Base-by-base conservation (phyloP, 1,140 invertebrate species). In the Trigoniulus corallinus region DNA sequence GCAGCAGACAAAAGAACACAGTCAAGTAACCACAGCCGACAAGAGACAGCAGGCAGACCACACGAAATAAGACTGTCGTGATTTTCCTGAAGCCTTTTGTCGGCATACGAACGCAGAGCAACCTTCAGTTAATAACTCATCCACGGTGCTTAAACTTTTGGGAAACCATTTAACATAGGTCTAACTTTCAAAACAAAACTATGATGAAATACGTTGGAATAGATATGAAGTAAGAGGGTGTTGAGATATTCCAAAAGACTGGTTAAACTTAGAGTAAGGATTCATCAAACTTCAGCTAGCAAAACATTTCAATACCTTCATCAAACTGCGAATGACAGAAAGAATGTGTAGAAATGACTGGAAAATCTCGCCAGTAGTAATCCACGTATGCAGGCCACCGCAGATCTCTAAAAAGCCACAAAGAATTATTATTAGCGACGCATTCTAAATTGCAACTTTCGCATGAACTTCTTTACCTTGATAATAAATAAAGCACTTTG, bases 301-400 rank as follows among this genome's bases (percentile, higher is more conserved):
- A 18, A n/a, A 45, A 12, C 43, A 21, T 45, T 12, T 13, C 2
- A n/a, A 53, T 47, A 56, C 60, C 49, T 58, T 57, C 23, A 62
- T 58, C 52, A 58, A 63, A 48, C 54, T 63, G 42, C 12, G 37
- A 39, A 54, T 56, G 41, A 56, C 64, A 56, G 58, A 59, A 40
- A 48, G 53, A 62, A 37, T 70, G 54, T 40, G 60, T 60, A 59
- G 70, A 79, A 15, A 77, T 61, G 3, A 69, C 63, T 0, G 89
- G 87, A 61, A 81, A 89, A 68, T 95, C 88, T 54, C 82, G 67
- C 69, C 84, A 82, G 63, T 96, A 96, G 63, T 88, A 79, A 59
- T 83, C 74, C 12, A 77, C 64, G 60, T 87, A 95, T 21, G 71
- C 66, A 0, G 74, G 65, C 24, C 88, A 70, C 47, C 76, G 72